A percentile compares a stretch with the other conserved stretches of the same genome.
phyloP scores from a whole-genome alignment of 2,888 invertebrate genomes.

The Apotomis betuletana region DNA sequence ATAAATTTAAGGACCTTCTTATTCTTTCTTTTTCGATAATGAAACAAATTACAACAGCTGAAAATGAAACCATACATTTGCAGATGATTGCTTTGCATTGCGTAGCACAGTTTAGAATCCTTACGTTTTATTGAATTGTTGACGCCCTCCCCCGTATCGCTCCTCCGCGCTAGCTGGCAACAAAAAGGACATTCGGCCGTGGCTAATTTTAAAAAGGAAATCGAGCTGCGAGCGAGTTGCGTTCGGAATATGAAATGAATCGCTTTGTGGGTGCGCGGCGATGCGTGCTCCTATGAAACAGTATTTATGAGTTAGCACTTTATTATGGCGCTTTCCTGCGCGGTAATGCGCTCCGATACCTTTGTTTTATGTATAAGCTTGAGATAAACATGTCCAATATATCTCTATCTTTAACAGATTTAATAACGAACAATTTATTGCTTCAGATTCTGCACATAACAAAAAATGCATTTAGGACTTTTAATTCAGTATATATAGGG shows the following conservation, averaged over 20 bases:
- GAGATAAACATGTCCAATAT: slow-evolving; percentile 7
- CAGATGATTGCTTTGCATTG: slow-evolving; percentile 21
- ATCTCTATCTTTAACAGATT: not conserved
- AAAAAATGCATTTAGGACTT: too few relatives aligned
- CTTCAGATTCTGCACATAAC: too few relatives aligned
- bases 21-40: too few relatives aligned
- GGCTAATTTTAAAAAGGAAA: slow-evolving; percentile 83
- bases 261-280: slow-evolving; percentile 78
- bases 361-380: slow-evolving; percentile 48
- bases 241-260: slow-evolving; percentile 48
- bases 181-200: slow-evolving; percentile 79
- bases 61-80: not conserved
- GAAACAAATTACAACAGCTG: too few relatives aligned
- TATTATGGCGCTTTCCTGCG: slow-evolving; percentile 64
- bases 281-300: slow-evolving; percentile 61
- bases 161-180: slow-evolving; percentile 62
- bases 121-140: slow-evolving; percentile 56
- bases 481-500: too few relatives aligned
- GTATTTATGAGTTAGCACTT: slow-evolving; percentile 71
- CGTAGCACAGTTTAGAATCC: slow-evolving; percentile 20
- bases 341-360: slow-evolving; percentile 55
- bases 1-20: too few relatives aligned
- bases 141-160: slow-evolving; percentile 63
- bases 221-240: slow-evolving; percentile 70
- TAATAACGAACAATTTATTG: not conserved